These are phyloP conservation scores for Odontamblyopus lacepedii DNA, from an alignment of 2,797 vertebrate genomes.

Conservation along the genomic window DNA sequence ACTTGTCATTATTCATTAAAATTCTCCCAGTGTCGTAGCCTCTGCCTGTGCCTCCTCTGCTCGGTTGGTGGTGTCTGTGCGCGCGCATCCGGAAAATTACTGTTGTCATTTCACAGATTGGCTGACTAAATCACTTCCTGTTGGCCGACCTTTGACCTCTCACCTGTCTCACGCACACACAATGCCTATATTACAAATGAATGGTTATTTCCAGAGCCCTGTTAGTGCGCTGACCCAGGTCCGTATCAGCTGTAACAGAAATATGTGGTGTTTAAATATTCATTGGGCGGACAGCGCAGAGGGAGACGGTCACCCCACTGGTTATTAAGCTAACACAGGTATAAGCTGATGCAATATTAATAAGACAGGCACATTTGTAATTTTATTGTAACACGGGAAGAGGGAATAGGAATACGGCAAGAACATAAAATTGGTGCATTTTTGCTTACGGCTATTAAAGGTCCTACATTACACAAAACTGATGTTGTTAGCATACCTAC, in stretches of 20 bases:
- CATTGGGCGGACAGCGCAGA: slow-evolving; percentile 28
- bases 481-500: too few species aligned
- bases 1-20: slow-evolving; percentile 2
- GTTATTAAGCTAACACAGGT: slow-evolving; percentile 10
- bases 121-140: slow-evolving; percentile 45
- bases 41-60: neutral
- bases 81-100: slow-evolving; percentile 40
- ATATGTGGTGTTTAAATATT: slow-evolving; percentile 60
- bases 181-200: slow-evolving; percentile 36
- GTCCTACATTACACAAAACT: too few species aligned
- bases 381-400: neutral
- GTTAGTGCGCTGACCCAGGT: slow-evolving; percentile 49
- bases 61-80: neutral
- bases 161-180: slow-evolving; percentile 21
- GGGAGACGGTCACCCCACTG: slow-evolving; percentile 22
- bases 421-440: neutral
- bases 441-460: neutral
- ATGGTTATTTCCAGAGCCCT: slow-evolving; percentile 43
- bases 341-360: slow-evolving; percentile 14
- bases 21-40: neutral
- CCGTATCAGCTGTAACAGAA: slow-evolving; percentile 31
- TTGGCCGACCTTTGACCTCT: slow-evolving; percentile 47
- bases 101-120: slow-evolving; percentile 48
- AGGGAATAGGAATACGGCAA: neutral
- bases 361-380: neutral